Base-by-base conservation (phyloP, 1,140 invertebrate genomes). In the Leptinotarsa lineolata region DNA sequence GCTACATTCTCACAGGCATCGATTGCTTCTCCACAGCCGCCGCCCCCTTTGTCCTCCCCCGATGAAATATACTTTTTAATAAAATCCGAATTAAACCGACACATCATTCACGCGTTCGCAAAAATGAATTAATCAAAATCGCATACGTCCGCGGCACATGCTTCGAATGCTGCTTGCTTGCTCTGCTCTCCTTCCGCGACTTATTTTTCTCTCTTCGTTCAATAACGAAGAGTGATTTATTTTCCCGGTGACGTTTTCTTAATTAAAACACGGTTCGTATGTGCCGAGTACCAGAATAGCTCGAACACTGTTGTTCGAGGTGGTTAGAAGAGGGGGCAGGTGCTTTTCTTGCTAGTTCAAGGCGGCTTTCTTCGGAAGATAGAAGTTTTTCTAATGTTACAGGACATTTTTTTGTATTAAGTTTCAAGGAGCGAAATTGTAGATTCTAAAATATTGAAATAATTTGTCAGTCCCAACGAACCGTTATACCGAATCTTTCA, bases 81-180 rank as follows among this genome's bases (percentile, higher is more conserved):
- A 66, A 66, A 66, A 66, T 39, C 64, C 11, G 30, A 66, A 46
- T 46, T 30, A 66, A 66, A 66, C 22, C 64, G 64, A 18, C n/a
- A 39, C 64, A 66, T 66, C 64, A 66, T 39, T 66, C 64, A 66
- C 64, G 4, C 13, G 22, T 66, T 18, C 64, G 39, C 30, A 66
- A 44, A 66, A 66, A 66, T 15, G 39, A 66, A 66, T 66, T 66
- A 66, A 66, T 66, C 64, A 66, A 66, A 66, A 66, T 66, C 64
- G 39, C 39, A 66, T 66, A 24, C 64, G 39, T 54, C 48, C 48
- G n/a, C 6, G n/a, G 4, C 48, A 54, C n/a, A 39, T 39, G 30
- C 30, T 39, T 39, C 30, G 30, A 39, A 39, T 39, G 30, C 30
- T 39, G 30, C 30, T 39, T 39, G n/a, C 48, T 18, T 15, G 48